These are phyloP conservation scores for Apamea sordens DNA, from an alignment of 2,888 invertebrate genomes.

Conservation along the genomic window DNA sequence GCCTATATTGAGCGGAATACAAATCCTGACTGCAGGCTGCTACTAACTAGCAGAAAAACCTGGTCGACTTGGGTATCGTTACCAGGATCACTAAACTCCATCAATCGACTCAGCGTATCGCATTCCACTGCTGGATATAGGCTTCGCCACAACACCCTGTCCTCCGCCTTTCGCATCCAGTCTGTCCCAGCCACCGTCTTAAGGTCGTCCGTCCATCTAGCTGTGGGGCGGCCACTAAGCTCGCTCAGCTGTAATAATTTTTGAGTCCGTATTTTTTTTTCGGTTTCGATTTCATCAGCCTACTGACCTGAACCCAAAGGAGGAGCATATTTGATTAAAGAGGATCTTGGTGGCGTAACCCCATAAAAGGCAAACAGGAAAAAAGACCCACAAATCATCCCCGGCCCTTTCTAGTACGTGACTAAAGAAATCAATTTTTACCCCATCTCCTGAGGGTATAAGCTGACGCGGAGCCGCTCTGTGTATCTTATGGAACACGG, in stretches of 20 bases:
- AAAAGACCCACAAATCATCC: constrained; percentile 56
- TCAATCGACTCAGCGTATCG: too few species aligned
- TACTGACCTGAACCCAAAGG: not conserved
- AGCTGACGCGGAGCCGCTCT: constrained; percentile 32
- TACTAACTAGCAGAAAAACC: not conserved
- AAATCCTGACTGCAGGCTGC: not conserved
- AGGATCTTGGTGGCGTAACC: constrained; percentile 26
- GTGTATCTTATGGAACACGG: constrained; percentile 9
- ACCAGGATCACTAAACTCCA: not conserved
- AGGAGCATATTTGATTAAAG: constrained; percentile 43
- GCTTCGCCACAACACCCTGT: too few species aligned
- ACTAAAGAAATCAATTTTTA: constrained; percentile 56
- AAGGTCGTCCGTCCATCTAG: too few species aligned
- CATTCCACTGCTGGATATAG: too few species aligned
- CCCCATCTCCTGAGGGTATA: constrained; percentile 35
- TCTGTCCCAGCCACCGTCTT: too few species aligned
- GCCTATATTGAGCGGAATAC: not conserved
- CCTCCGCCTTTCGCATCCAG: too few species aligned
- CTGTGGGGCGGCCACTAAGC: not conserved
- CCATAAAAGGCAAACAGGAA: constrained; percentile 40
- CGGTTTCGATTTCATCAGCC: not conserved
- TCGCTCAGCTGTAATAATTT: not conserved
- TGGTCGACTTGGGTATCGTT: not conserved
- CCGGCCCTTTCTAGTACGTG: constrained; percentile 50
- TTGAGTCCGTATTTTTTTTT: not conserved